Evolutionary conservation across 2,888 invertebrate species (phyloP).

Genomic region (Lasiommata megera): DNA sequence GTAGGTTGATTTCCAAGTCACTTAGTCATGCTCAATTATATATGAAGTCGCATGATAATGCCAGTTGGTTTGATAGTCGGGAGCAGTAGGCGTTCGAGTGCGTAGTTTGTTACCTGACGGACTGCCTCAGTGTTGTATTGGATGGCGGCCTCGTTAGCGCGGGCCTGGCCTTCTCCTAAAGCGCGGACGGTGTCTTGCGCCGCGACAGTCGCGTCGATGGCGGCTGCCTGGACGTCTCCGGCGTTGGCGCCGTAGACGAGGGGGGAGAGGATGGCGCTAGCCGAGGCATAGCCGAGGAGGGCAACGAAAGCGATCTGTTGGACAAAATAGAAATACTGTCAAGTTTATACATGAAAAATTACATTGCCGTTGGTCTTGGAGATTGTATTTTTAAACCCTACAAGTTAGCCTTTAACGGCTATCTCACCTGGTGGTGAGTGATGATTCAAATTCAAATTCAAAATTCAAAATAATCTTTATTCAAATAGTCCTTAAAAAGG

Average conservation of each 20-base stretch:
- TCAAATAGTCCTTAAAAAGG: no score
- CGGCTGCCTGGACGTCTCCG: conserved; percentile 72
- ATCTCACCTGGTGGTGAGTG: no score
- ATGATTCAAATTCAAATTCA: no score
- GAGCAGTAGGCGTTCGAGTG: no score
- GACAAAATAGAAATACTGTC: not conserved
- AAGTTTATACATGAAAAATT: no score
- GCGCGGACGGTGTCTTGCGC: conserved; percentile 64
- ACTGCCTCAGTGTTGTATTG: conserved; percentile 66
- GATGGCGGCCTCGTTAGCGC: conserved; percentile 64
- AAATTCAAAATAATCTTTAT: no score
- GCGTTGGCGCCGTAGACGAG: conserved; percentile 62
- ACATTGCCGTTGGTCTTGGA: not conserved
- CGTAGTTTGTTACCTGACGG: conserved; percentile 35
- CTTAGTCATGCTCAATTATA: no score
- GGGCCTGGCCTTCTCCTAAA: conserved; percentile 56
- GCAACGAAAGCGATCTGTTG: conserved; percentile 70
- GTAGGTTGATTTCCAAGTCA: no score
- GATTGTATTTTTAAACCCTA: no score
- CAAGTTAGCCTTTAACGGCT: no score
- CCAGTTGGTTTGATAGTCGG: no score
- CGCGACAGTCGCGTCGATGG: conserved; percentile 67
- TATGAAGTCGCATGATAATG: no score
- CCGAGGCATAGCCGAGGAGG: conserved; percentile 76
- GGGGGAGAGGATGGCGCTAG: conserved; percentile 51